Percentiles rank a stretch among this genome's conserved stretches.
phyloP scores from a whole-genome alignment of 2,888 invertebrate species.

The Buathra laborator region DNA sequence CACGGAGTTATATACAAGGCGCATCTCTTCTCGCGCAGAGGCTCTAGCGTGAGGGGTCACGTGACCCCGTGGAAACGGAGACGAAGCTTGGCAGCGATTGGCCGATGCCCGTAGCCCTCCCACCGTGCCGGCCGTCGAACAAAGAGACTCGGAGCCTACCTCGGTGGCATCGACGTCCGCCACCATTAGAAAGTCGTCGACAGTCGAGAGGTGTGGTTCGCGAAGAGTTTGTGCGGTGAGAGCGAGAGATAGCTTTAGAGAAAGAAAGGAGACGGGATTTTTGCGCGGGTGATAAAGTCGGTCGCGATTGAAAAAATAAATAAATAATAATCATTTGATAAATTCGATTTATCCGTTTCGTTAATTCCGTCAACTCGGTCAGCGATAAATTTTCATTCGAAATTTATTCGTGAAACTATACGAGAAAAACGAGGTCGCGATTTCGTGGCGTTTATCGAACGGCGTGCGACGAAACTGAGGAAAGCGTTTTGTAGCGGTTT shows the following conservation, averaged over 20 bases:
- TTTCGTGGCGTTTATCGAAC: background rate
- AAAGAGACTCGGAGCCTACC: constrained; percentile 79
- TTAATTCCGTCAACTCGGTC: background rate
- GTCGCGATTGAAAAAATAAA: background rate
- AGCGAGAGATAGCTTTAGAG: constrained; percentile 21
- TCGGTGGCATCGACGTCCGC: constrained; percentile 72
- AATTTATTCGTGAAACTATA: background rate
- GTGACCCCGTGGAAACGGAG: constrained; percentile 68
- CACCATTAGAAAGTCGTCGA: constrained; percentile 82
- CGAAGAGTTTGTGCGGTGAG: constrained; percentile 59
- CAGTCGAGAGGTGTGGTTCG: constrained; percentile 74
- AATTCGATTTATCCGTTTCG: background rate
- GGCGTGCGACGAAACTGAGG: no score
- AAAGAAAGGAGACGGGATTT: constrained; percentile 7
- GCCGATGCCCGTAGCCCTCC: constrained; percentile 63
- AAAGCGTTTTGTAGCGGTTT: no score
- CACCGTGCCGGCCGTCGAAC: constrained; percentile 73
- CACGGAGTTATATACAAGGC: constrained; percentile 42
- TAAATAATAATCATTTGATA: background rate
- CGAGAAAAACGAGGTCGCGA: background rate
- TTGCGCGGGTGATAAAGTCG: constrained; percentile 8
- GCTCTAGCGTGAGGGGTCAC: constrained; percentile 64
- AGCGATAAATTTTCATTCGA: background rate
- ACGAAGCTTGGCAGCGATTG: constrained; percentile 65
- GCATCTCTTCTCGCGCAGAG: constrained; percentile 64